Evolutionary conservation across 2,888 invertebrate genomes (phyloP), one percentile per base, ranked within the genome.

Genomic region (Marasmarcha lunaedactyla): DNA sequence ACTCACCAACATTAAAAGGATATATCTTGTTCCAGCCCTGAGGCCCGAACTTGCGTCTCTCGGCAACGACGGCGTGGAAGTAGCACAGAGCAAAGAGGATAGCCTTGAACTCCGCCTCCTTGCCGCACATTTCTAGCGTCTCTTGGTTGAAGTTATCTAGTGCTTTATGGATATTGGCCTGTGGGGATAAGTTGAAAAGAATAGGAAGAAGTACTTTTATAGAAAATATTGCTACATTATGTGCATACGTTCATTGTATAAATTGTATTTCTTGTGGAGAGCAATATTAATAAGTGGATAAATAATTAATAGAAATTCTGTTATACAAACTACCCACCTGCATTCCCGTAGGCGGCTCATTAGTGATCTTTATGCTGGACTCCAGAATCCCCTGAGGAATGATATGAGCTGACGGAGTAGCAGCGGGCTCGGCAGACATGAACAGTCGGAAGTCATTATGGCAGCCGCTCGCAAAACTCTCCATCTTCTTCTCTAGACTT

Each of bases 341-440:
- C 95, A 98, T 97, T 37, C 97, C 97, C 1, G 96, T 95, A 0
- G 98, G 98, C 0, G 98, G 97, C 70, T 98, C 97, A 62, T 97
- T 98, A 2, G 97, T 97, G 44, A 98, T 97, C 85, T 98, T 98
- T 51, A 98, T 97, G 10, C 96, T 95, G 0, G 95, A 93, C 68
- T 98, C 97, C 37, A 98, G 74, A 45, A 98, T 95, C 0, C 97
- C 97, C 87, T 95, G 94, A 5, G 98, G 98, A 51, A 98, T 97
- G 45, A 97, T 96, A 61, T 97, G 97, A 2, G 92, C 91, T 1
- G 92, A 88, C 0, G 94, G 86, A 0, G 92, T 90, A 5, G 92
- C 91, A 0, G 97, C 94, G 0, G 97, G 97, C 62, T 98, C 97
- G 2, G 97, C 97, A 49, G 95, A 95, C 87, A 98, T 90, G 62